Evolutionary conservation across 2,797 vertebrate genomes (phyloP), one percentile per base, ranked within the genome.

Genomic region (Taeniopygia guttata): DNA sequence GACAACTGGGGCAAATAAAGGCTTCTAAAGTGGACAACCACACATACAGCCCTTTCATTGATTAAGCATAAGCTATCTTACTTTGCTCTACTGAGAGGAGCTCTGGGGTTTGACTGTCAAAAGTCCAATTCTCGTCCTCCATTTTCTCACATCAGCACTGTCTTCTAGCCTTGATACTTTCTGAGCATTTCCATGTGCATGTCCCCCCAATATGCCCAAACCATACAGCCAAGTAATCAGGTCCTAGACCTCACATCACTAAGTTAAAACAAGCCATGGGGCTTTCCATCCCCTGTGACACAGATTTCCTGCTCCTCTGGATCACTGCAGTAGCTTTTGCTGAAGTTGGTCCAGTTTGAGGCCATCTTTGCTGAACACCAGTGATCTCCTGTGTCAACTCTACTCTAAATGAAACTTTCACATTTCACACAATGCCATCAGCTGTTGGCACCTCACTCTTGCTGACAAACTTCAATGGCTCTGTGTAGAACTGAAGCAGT

Each of bases 141-240:
- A 10, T 67, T n/a, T 63, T 34, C 59, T 75, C 42, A 55, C 1
- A 1, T 7, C 66, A 84, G 27, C 49, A 22, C 30, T 11, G 4
- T 13, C 62, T 51, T 60, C 43, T 13, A 84, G 66, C 43, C 62
- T 49, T n/a, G 38, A 29, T 26, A 18, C 7, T 7, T 81, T 9
- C 16, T 10, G 10, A n/a, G 48, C 38, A 22, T 45, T 66, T 67
- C 43, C 58, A 67, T 0, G 0, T 7, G 32, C 26, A 17, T 7
- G 36, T 64, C 40, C 38, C 0, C 8, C 51, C 26, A n/a, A n/a
- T n/a, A n/a, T 80, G 58, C 25, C 34, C 16, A 75, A 66, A 34
- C 11, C 10, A 27, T 0, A 0, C 0, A 66, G 22, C 66, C 27
- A 58, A 78, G 23, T 9, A n/a, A 58, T 22, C 49, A 63, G 46